A percentile compares a stretch with the other conserved stretches of the same genome.
Evolutionary conservation across 2,797 vertebrate genomes (phyloP).

Genomic region (Syndactyla subalaris): DNA sequence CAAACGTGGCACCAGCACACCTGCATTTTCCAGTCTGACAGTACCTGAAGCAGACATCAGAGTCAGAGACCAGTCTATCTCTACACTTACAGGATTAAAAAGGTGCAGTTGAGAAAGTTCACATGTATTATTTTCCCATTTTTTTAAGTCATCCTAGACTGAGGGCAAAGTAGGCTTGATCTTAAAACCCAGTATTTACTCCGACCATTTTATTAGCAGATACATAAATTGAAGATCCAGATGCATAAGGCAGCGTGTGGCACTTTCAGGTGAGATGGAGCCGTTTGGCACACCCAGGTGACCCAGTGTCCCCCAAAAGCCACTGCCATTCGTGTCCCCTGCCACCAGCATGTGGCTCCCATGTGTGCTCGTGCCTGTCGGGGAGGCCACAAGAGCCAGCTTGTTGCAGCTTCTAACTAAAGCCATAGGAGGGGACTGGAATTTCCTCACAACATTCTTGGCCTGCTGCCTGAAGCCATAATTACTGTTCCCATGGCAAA

Average conservation of each 20-base stretch:
- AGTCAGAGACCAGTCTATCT: neutral
- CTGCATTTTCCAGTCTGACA: neutral
- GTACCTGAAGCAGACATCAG: neutral
- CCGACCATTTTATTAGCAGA: neutral
- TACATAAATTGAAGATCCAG: neutral
- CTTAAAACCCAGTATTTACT: neutral
- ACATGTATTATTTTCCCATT: accelerated
- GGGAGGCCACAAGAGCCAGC: slow-evolving; percentile 45
- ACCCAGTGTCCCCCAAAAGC: accelerated
- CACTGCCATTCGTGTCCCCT: neutral
- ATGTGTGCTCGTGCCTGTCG: neutral
- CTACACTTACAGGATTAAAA: neutral
- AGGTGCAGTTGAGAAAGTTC: neutral
- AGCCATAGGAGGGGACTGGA: slow-evolving; percentile 74
- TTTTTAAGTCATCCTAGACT: neutral
- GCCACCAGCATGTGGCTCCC: neutral
- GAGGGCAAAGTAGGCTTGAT: neutral
- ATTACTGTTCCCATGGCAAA: slow-evolving; percentile 81
- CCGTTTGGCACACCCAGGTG: neutral
- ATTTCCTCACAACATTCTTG: slow-evolving; percentile 85
- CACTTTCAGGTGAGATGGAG: neutral
- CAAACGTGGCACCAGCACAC: neutral
- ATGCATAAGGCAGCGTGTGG: neutral
- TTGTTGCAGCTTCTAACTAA: slow-evolving; percentile 46
- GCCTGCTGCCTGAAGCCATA: slow-evolving; percentile 78